Conservation (phyloP, 2,113 vertebrate genomes). For the Harpagus bidentatus region DNA sequence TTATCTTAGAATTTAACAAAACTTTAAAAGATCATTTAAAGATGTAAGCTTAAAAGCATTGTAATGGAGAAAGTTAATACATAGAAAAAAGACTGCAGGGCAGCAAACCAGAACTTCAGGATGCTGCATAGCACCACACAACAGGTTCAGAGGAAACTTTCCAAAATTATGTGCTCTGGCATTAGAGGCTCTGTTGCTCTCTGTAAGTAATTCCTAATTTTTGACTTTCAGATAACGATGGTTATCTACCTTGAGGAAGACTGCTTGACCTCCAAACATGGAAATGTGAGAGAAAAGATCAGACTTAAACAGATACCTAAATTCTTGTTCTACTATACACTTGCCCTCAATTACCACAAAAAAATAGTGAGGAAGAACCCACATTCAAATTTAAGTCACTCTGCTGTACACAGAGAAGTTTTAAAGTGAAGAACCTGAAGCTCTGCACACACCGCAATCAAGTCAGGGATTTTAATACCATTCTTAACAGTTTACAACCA, state of each 20-base stretch:
- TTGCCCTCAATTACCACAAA: neutral
- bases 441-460: neutral
- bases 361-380: neutral
- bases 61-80: accelerated
- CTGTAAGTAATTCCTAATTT: neutral
- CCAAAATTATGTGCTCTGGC: neutral
- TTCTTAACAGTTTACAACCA: neutral
- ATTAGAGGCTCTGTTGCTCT: neutral
- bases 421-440: neutral
- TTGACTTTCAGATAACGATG: neutral
- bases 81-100: neutral
- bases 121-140: accelerated
- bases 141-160: neutral
- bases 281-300: too few relatives aligned
- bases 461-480: neutral
- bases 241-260: neutral
- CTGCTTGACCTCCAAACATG: too few relatives aligned
- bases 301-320: neutral
- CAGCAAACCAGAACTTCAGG: neutral
- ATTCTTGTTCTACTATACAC: accelerated
- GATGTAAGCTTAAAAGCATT: neutral
- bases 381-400: neutral
- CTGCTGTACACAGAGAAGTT: neutral
- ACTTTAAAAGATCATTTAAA: neutral
- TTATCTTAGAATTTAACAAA: neutral